phyloP scores from a whole-genome alignment of 2,888 invertebrate genomes.

The Itoplectis maculator region DNA sequence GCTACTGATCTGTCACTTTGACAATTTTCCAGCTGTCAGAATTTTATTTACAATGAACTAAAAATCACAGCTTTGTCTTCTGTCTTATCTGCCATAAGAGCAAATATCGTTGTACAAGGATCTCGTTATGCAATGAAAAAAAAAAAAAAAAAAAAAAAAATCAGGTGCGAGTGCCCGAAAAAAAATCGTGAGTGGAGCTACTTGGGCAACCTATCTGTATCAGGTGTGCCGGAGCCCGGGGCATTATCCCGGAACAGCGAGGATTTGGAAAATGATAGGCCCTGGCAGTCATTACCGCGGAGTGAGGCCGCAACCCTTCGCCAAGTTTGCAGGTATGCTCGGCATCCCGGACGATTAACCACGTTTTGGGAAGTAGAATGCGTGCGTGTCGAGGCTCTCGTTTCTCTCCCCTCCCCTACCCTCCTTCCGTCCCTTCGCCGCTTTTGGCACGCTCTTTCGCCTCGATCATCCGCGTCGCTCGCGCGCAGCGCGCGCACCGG shows the following conservation, averaged over 20 bases:
- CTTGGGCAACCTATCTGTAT: constrained; percentile 48
- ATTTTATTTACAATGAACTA: not conserved
- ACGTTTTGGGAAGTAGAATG: constrained; percentile 56
- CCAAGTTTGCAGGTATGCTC: constrained; percentile 70
- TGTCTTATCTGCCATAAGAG: not conserved
- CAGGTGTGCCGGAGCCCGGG: constrained; percentile 61
- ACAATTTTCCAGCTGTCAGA: not conserved
- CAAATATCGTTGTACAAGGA: not conserved
- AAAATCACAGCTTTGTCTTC: not conserved
- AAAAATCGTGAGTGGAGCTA: constrained; percentile 33
- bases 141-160: no score
- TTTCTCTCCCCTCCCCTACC: constrained; percentile 36
- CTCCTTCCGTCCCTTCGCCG: constrained; percentile 3
- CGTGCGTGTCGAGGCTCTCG: constrained; percentile 55
- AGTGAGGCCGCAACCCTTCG: constrained; percentile 59
- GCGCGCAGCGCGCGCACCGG: not conserved
- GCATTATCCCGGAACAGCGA: constrained; percentile 68
- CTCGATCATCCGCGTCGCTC: constrained; percentile 22
- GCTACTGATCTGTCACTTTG: no score
- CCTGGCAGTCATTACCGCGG: constrained; percentile 71
- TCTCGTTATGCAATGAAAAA: not conserved
- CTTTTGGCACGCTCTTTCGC: constrained; percentile 40
- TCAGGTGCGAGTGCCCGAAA: constrained; percentile 17
- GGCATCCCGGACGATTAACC: constrained; percentile 74
- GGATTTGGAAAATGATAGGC: constrained; percentile 75